phyloP scores from a whole-genome alignment of 2,888 invertebrate species.

The Metellina segmentata region DNA sequence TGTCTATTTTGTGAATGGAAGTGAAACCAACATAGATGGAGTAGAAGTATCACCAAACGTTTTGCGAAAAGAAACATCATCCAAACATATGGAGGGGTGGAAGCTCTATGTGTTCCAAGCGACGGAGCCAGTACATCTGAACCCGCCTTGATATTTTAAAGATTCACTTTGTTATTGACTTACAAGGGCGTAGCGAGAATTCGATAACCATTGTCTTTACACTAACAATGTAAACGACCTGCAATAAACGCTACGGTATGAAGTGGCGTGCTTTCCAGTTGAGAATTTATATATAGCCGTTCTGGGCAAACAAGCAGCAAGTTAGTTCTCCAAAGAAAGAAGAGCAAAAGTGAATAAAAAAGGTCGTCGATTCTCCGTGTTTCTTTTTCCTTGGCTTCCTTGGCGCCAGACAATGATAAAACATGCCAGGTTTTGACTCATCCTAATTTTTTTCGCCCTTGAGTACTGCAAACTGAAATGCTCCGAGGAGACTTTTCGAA shows the following conservation, averaged over 20 bases:
- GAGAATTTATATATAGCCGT: slow-evolving; percentile 41
- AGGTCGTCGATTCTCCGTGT: slow-evolving; percentile 2
- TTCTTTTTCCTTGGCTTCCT: slow-evolving; percentile 20
- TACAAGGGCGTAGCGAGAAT: not conserved
- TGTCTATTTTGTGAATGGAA: no score
- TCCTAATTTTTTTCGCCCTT: not conserved
- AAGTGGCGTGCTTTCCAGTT: not conserved
- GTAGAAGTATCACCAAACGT: no score
- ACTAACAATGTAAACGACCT: slow-evolving; percentile 54
- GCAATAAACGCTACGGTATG: not conserved
- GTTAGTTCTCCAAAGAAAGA: slow-evolving; percentile 5
- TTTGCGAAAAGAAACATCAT: no score
- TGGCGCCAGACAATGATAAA: slow-evolving; percentile 54
- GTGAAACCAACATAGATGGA: no score
- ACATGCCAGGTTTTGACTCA: slow-evolving; percentile 61
- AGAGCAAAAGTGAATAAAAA: not conserved
- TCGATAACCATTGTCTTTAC: not conserved
- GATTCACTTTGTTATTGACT: not conserved
- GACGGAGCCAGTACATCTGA: no score
- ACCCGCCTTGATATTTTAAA: not conserved
- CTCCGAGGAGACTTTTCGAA: not conserved
- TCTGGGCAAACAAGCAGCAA: slow-evolving; percentile 7
- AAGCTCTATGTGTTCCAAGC: no score
- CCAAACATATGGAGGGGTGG: no score
- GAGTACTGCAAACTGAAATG: not conserved